Base-by-base conservation (phyloP, 1,140 invertebrate species). In the Drosophila melanogaster region DNA sequence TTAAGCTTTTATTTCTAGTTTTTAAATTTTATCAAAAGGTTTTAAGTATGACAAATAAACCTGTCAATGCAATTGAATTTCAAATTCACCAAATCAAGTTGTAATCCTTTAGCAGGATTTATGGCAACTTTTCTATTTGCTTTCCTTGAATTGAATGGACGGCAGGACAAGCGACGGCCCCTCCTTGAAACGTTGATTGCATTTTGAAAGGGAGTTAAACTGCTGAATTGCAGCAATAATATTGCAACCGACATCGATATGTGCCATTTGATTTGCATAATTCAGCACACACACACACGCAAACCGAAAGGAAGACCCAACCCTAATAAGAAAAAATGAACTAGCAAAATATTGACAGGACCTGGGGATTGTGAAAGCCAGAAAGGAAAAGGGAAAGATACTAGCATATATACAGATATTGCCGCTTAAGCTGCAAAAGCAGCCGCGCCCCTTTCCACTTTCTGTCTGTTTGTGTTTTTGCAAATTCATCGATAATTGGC, bases 401-500 rank as follows among this genome's bases (percentile, higher is more conserved):
- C 19, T 2, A 22, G 19, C 19, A 22, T 22, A 37, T 56, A 40
- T 37, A 38, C 37, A 56, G 72, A 72, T 59, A 65, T 40, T 58
- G 60, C 81, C 74, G 81, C 81, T 86, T 85, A 85, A 85, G 81
- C 81, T 66, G 73, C 44, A 66, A 64, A 61, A 38, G n/a, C 46
- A 56, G 51, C 83, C 81, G 64, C 77, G 60, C 83, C 75, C 58
- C 69, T 61, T 41, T 41, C 56, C 19, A 50, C 8, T 30, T 8
- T 22, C 19, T 85, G 83, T 81, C 83, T 81, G 78, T 86, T 86
- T 86, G 81, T 69, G 78, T 87, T 87, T 87, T 87, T 73, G 83
- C 83, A 87, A 87, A 87, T 87, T 87, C 83, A 87, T 87, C 83
- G 83, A 87, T 87, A 87, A 87, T 87, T 87, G 83, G 75, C 83